A percentile compares a stretch with the other conserved stretches of the same genome.
Evolutionary conservation across 2,113 vertebrate species (phyloP).

Genomic region (Orientallactaga bullata): DNA sequence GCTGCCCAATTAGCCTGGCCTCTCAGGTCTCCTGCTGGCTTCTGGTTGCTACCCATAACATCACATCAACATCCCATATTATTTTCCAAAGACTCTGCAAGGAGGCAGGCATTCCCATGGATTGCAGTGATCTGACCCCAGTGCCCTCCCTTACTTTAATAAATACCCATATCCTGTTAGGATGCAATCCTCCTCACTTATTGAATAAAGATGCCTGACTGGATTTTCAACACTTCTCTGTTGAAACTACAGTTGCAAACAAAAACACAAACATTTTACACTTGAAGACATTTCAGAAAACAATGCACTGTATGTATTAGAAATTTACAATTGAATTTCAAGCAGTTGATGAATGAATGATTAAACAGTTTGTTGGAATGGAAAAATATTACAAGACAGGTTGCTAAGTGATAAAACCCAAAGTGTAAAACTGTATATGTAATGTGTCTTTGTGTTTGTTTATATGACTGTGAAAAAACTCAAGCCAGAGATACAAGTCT

Average conservation of each 20-base stretch:
- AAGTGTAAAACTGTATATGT: neutral
- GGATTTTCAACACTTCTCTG: neutral
- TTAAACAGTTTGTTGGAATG: neutral
- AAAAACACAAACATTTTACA: neutral
- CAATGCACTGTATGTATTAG: too few relatives aligned
- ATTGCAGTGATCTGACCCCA: neutral
- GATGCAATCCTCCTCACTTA: fast-evolving
- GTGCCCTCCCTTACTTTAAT: fast-evolving
- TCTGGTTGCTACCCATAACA: fast-evolving
- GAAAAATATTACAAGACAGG: neutral
- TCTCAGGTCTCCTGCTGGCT: neutral
- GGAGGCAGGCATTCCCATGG: neutral
- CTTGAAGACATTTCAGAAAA: neutral
- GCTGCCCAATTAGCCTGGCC: fast-evolving
- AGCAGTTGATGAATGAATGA: neutral
- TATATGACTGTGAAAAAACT: neutral
- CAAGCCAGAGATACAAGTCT: neutral
- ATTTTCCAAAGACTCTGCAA: neutral
- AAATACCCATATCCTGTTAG: neutral
- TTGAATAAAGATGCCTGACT: neutral
- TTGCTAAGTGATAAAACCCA: neutral
- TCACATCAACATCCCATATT: neutral
- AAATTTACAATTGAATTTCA: neutral
- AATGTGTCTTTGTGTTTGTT: neutral
- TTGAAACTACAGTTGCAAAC: neutral